phyloP scores from a whole-genome alignment of 2,797 vertebrate genomes.

The Tapera naevia region DNA sequence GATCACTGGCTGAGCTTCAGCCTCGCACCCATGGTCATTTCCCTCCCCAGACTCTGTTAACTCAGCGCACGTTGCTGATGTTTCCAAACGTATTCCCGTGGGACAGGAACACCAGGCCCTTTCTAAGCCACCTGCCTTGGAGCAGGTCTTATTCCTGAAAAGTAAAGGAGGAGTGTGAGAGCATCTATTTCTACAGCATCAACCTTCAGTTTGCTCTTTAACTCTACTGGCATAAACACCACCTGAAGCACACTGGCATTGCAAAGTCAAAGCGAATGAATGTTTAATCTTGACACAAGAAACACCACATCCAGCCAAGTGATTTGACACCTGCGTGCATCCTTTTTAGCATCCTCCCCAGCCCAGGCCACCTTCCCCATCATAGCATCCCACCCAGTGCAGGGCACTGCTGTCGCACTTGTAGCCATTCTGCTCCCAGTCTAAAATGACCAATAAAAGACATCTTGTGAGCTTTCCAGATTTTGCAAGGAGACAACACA shows the following conservation, averaged over 20 bases:
- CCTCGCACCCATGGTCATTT: neutral
- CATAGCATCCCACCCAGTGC: neutral
- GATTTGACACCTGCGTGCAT: rapidly evolving
- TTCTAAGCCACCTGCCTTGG: neutral
- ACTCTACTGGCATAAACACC: neutral
- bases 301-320: neutral
- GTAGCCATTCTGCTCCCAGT: neutral
- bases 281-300: neutral
- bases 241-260: neutral
- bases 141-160: too few relatives aligned
- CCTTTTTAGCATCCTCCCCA: neutral
- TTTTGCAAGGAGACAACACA: neutral
- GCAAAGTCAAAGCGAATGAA: neutral
- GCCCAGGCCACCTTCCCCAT: neutral
- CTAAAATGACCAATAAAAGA: neutral
- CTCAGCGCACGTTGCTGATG: neutral
- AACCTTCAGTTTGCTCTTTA: neutral
- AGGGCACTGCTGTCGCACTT: neutral
- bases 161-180: too few relatives aligned
- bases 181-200: neutral
- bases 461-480: neutral
- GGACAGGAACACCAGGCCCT: neutral
- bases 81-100: neutral
- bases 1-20: neutral
- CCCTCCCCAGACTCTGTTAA: neutral